A percentile compares a stretch with the other conserved stretches of the same genome.
Evolutionary conservation across 2,888 invertebrate species (phyloP).

Genomic region (Vesta saturnalis): DNA sequence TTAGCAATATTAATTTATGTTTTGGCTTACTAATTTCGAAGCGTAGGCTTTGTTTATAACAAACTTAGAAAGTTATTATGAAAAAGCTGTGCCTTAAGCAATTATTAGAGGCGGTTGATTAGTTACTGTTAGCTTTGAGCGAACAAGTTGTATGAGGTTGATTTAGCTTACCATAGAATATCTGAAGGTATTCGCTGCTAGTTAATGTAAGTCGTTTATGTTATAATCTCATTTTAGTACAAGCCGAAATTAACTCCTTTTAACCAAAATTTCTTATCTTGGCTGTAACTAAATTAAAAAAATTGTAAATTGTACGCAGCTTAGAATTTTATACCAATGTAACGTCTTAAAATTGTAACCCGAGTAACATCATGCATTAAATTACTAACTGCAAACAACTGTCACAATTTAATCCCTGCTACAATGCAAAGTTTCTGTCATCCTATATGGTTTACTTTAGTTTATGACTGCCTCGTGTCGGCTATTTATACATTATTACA

Average conservation of each 20-base stretch:
- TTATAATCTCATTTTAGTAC: not conserved
- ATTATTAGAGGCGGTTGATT: slow-evolving; percentile 20
- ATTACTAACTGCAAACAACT: slow-evolving; percentile 33
- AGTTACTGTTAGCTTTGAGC: slow-evolving; percentile 24
- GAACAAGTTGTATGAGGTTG: slow-evolving; percentile 9
- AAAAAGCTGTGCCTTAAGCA: slow-evolving; percentile 17
- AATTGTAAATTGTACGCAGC: no score
- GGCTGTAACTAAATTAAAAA: no score
- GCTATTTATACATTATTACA: slow-evolving; percentile 40
- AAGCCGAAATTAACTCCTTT: not conserved
- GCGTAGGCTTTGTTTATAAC: slow-evolving; percentile 3
- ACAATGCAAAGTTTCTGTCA: slow-evolving; percentile 27
- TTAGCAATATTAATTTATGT: no score
- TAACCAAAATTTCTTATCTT: not conserved
- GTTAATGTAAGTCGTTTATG: not conserved
- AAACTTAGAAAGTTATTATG: slow-evolving; percentile 6
- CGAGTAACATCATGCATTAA: slow-evolving; percentile 13
- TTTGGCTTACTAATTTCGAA: no score
- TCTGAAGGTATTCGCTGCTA: no score
- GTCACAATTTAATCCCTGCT: slow-evolving; percentile 22
- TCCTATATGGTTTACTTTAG: slow-evolving; percentile 40
- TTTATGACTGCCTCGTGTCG: slow-evolving; percentile 38
- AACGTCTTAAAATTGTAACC: no score
- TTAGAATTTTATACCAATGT: no score
- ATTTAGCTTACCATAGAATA: not conserved